Conservation (phyloP, 1,140 invertebrate species). For the Hypsibius dujardini region DNA sequence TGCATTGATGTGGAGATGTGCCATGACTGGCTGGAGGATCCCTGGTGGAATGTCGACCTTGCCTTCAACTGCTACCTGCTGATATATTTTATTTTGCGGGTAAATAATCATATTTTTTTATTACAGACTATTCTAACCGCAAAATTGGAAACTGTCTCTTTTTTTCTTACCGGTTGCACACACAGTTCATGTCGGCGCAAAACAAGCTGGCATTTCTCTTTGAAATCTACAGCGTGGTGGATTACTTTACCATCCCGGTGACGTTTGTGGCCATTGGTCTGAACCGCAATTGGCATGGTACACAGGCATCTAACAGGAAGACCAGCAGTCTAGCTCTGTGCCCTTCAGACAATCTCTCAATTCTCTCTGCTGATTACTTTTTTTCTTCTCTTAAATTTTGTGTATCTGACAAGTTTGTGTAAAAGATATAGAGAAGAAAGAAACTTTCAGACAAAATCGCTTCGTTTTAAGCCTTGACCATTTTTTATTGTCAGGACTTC, state of each 20-base stretch:
- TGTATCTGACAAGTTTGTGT: no score
- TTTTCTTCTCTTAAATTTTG: no score
- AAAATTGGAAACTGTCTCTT: no score
- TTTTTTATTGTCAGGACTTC: not conserved
- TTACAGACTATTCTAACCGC: no score
- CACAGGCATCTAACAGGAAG: no score
- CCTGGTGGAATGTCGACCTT: not conserved
- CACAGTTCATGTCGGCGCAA: not conserved
- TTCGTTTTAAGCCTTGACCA: no score
- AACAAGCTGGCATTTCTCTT: not conserved
- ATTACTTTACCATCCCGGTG: slow-evolving; percentile 11
- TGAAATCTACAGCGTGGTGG: not conserved
- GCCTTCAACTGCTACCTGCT: slow-evolving; percentile 17
- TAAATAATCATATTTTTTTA: not conserved
- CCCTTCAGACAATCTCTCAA: no score
- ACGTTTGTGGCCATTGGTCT: slow-evolving; percentile 12
- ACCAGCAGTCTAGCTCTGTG: no score
- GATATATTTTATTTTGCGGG: slow-evolving; percentile 1
- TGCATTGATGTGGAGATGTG: slow-evolving; percentile 14
- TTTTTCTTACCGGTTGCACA: no score
- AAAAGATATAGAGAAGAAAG: no score
- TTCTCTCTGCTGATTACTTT: no score
- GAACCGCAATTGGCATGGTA: slow-evolving; percentile 8
- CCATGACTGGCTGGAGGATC: not conserved
- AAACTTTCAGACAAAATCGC: no score